Percentiles rank a stretch among this genome's conserved stretches.
Conservation (phyloP, 2,888 invertebrate genomes). For the Lacanobia oleracea region DNA sequence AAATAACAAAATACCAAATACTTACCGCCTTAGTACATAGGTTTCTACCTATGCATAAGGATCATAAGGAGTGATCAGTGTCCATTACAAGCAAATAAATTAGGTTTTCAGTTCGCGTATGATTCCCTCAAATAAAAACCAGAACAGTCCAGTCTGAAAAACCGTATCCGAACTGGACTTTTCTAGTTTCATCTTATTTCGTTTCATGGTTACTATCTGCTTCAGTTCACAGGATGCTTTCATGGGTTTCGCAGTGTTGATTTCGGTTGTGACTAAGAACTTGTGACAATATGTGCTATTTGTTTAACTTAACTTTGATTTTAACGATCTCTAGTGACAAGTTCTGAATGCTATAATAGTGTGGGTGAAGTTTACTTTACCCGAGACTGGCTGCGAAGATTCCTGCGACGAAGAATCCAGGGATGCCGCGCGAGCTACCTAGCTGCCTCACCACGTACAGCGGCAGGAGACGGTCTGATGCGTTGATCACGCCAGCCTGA, state of each 20-base stretch:
- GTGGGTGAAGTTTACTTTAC: conserved; percentile 85
- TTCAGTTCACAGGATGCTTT: conserved; percentile 74
- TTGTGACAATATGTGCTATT: conserved; percentile 19
- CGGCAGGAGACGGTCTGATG: conserved; percentile 96
- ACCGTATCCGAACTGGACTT: conserved; percentile 77
- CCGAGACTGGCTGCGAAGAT: conserved; percentile 99
- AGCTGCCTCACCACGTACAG: conserved; percentile 96
- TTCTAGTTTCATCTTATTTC: conserved; percentile 79
- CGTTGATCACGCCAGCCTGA: conserved; percentile 92
- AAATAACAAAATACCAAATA: neutral
- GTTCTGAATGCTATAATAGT: neutral
- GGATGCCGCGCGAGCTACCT: conserved; percentile 94
- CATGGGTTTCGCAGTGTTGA: conserved; percentile 64
- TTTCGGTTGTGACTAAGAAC: conserved; percentile 33
- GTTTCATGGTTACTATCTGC: conserved; percentile 67
- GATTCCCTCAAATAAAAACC: conserved; percentile 79
- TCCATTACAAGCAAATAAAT: conserved; percentile 57
- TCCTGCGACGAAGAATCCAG: conserved; percentile 98
- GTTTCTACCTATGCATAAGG: neutral
- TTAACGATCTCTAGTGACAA: neutral
- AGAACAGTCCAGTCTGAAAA: conserved; percentile 60
- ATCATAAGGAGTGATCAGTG: conserved; percentile 7
- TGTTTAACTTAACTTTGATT: conserved; percentile 13
- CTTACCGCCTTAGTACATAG: neutral
- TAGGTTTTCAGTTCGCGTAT: conserved; percentile 69